A percentile compares a stretch with the other conserved stretches of the same genome.
Evolutionary conservation across 2,888 invertebrate genomes (phyloP).

Genomic region (Diarsia mendica): DNA sequence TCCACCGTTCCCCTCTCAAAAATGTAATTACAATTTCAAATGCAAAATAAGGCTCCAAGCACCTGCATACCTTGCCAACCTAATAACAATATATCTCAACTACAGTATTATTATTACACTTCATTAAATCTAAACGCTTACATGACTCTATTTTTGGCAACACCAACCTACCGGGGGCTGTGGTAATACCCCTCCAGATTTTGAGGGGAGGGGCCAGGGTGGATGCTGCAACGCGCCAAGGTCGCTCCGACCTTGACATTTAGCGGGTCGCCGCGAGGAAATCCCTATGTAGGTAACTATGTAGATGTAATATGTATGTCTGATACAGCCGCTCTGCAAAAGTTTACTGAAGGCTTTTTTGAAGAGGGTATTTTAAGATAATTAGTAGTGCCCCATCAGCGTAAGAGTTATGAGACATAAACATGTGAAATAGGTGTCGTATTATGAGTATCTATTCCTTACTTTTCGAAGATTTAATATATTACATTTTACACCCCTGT

Average conservation of each 20-base stretch:
- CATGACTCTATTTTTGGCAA: constrained; percentile 53
- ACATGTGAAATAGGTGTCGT: background rate
- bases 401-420: too few species aligned
- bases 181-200: background rate
- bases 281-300: constrained; percentile 39
- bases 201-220: constrained; percentile 21
- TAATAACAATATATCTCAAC: background rate
- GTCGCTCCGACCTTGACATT: constrained; percentile 74
- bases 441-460: background rate
- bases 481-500: too few species aligned
- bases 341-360: constrained; percentile 6
- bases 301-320: constrained; percentile 8
- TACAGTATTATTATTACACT: background rate
- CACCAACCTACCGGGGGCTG: constrained; percentile 27
- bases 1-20: background rate
- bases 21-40: background rate
- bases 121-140: constrained; percentile 39
- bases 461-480: too few species aligned
- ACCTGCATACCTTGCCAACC: constrained; percentile 14
- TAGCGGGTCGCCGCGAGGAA: constrained; percentile 54
- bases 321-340: background rate
- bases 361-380: background rate
- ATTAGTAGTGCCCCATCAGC: background rate
- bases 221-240: constrained; percentile 76
- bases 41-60: background rate